Base-by-base conservation (phyloP, 2,888 invertebrate genomes). In the Pammene fasciana region DNA sequence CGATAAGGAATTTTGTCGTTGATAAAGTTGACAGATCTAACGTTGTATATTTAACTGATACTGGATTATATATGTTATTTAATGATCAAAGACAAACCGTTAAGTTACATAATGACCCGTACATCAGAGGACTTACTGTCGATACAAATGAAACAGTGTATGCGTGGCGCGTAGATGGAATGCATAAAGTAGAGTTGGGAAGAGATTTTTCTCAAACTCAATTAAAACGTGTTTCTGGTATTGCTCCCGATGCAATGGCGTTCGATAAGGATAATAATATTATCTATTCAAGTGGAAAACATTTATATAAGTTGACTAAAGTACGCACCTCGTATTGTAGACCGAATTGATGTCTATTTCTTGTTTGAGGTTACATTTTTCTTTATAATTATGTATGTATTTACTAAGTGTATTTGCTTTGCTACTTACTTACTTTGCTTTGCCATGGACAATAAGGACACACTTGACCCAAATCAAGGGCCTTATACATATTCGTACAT, bases 91-190 rank as follows among this genome's bases (percentile, higher is more conserved):
- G 6, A 6, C 38, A 38, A 0, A 5, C 46, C 8, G 78, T 82
- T 13, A 78, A 77, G 48, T 48, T 92, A 1, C 90, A 90, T 0
- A 82, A 79, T 0, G 88, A 90, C 64, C 73, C 85, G 0, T 90
- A 82, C 67, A 86, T 89, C 46, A 81, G 89, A 77, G 91, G 91
- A 0, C 68, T 92, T 1, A 81, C 84, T 10, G 76, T 88, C 2
- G 90, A 91, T 79, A 76, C 84, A 34, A 82, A 88, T 41, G 87
- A 84, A 0, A 75, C 72, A 0, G 82, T 91, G 0, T 90, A 88
- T 41, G 81, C 86, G 4, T 92, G 92, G 92, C 90, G 91, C 91
- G 64, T 91, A 1, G 89, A 92, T 67, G 87, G 86, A 0, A 80
- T 92, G 5, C 92, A 90, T 65, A 87, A 82, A 76, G 79, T 92